Evolutionary conservation across 2,888 invertebrate species (phyloP), one percentile per base, ranked within the genome.

Genomic region (Drosophila differens): DNA sequence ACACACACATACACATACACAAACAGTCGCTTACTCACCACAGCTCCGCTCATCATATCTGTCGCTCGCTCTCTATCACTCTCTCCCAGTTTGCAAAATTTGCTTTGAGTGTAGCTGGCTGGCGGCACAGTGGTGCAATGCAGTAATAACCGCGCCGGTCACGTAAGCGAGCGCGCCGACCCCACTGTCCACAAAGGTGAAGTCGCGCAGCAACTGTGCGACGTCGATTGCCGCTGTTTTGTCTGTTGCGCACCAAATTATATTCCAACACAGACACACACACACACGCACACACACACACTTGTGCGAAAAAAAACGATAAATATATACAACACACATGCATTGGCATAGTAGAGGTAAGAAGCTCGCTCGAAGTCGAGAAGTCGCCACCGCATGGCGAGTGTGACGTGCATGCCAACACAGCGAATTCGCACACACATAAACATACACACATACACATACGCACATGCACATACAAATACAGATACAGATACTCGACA

Each of bases 351-450:
- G 25, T 30, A 49, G 25, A 66, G 60, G 61, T 70, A 70, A 47
- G 44, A 66, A 37, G 75, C 62, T 62, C 22, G 37, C 52, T 37
- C 59, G 53, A 44, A 47, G 60, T 61, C 47, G 47, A 19, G 54
- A 9, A 54, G 49, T 59, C 37, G 63, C 47, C 74, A 65, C 80
- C 78, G 72, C 78, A 81, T 79, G 77, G 68, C 67, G 76, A 75
- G 72, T 70, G 79, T 75, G 82, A 79, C 81, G 81, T 83, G 86
- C 83, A 86, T 85, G 82, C 86, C 81, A 85, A 81, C 77, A 83
- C 83, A 82, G 82, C 79, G 79, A 81, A 79, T 81, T 79, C 67
- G 61, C 66, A 80, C 71, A 85, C 70, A 70, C 32, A 69, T 57
- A 57, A 39, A 72, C 35, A 69, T 30, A 80, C 71, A 85, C 32